Evolutionary conservation across 2,113 vertebrate genomes (phyloP).

Genomic region (Mystacornis crossleyi): DNA sequence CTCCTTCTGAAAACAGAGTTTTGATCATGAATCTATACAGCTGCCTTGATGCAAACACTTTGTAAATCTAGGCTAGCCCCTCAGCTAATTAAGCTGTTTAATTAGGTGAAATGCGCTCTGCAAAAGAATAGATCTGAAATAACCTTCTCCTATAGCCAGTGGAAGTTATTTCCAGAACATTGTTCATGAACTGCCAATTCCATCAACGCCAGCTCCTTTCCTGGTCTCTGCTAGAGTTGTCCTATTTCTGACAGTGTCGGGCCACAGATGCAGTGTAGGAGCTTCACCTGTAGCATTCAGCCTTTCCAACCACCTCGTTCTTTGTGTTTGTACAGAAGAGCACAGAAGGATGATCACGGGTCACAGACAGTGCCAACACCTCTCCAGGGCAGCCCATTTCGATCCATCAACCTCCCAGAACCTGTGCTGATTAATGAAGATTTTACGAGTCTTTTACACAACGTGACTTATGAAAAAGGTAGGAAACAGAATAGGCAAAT

Average conservation of each 20-base stretch:
- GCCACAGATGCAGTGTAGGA: not conserved
- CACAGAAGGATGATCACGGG: slow-evolving; percentile 79
- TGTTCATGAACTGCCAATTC: not conserved
- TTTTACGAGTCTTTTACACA: slow-evolving; percentile 77
- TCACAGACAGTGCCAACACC: slow-evolving; percentile 73
- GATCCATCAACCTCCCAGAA: slow-evolving; percentile 79
- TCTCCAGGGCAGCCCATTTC: slow-evolving; percentile 79
- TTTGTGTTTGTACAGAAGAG: slow-evolving; percentile 70
- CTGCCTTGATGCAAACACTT: not conserved
- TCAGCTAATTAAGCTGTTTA: slow-evolving; percentile 48
- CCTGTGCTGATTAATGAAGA: slow-evolving; percentile 76
- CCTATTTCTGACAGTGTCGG: not conserved
- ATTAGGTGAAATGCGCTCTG: not conserved
- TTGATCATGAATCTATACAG: not conserved
- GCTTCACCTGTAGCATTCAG: not conserved
- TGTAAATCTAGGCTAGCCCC: slow-evolving; percentile 13
- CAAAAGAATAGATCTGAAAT: not conserved
- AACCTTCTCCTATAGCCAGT: not conserved
- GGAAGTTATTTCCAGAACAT: not conserved
- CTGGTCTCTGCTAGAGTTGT: not conserved
- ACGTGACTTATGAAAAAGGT: slow-evolving; percentile 82
- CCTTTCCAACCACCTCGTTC: not conserved
- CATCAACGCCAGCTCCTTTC: not conserved
- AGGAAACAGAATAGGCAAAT: not conserved
- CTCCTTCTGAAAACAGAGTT: not conserved